Percentiles rank a stretch among this genome's conserved stretches.
phyloP scores from a whole-genome alignment of 2,888 invertebrate genomes.

The Sinhomidia bicolor region DNA sequence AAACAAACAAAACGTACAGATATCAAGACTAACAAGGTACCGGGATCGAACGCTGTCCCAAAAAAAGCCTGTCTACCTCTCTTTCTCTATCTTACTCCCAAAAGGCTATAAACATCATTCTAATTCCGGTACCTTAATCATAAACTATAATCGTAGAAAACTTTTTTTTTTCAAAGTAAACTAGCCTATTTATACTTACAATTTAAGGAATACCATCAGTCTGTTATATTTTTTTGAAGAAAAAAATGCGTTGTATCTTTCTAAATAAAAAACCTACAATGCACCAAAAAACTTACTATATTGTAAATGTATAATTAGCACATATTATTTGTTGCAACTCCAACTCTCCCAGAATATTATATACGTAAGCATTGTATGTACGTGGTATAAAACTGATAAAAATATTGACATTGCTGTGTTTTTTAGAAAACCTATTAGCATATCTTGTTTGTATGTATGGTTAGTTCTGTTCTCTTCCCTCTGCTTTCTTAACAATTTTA shows the following conservation, averaged over 20 bases:
- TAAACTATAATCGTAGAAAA: no score
- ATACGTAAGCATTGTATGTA: not conserved
- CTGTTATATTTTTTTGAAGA: slow-evolving; percentile 10
- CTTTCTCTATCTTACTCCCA: no score
- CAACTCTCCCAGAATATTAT: not conserved
- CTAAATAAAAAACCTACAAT: not conserved
- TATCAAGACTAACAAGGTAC: not conserved
- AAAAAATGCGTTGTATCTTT: not conserved
- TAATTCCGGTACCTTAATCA: no score
- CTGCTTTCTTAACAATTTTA: not conserved
- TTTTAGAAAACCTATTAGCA: not conserved
- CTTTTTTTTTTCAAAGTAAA: no score
- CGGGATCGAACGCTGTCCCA: no score
- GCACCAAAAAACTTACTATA: not conserved
- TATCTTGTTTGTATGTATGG: not conserved
- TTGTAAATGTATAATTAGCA: slow-evolving; percentile 18
- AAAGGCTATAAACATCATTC: no score
- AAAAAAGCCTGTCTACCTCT: no score
- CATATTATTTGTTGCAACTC: not conserved
- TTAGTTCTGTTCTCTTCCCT: not conserved
- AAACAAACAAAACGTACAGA: not conserved
- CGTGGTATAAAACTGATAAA: not conserved
- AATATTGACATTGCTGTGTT: not conserved
- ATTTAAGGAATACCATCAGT: slow-evolving; percentile 6
- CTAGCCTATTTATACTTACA: not conserved